Evolutionary conservation across 2,888 invertebrate genomes (phyloP), one percentile per base, ranked within the genome.

Genomic region (Oconnorella tubifera): DNA sequence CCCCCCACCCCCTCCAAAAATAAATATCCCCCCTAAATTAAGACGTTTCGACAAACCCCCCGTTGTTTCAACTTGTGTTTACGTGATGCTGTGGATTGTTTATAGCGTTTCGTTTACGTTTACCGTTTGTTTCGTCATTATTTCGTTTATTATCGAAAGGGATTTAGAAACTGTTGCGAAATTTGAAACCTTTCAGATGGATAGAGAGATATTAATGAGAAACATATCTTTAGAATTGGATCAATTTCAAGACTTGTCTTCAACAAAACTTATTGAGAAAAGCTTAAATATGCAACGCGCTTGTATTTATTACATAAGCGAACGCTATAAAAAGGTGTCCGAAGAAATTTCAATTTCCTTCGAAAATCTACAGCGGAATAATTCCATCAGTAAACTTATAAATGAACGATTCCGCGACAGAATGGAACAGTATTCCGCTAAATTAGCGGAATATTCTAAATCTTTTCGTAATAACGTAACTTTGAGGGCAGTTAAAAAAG

Each of bases 41-140:
- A 10, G 40, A 10, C 19, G 10, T 10, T 19, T 19, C 40, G 19
- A 51, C 10, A 48, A 31, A 14, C 63, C 57, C 1, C 29, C 10
- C 19, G 3, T 31, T 25, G 32, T 57, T 1, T 29, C 27, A 1
- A n/a, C 50, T 19, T 40, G 49, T 23, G 28, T 59, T 4, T 68
- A 67, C 57, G 56, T 64, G 25, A 25, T 68, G 2, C 32, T 68
- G 3, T 60, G 68, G 40, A n/a, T 68, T 28, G 14, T 61, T 3
- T 68, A 68, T 57, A 67, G 68, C 62, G 53, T 64, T 25, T 19
- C 63, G 1, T 67, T 68, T 59, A 68, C 68, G 23, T 68, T 68
- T 64, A 68, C 66, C 23, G 51, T 62, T 6, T 68, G 64, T 62
- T 68, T 62, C 58, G 74, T 74, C 3, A 53, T 78, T n/a, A 67